Conservation (phyloP, 2,113 vertebrate genomes). For the Nerophis ophidion region DNA sequence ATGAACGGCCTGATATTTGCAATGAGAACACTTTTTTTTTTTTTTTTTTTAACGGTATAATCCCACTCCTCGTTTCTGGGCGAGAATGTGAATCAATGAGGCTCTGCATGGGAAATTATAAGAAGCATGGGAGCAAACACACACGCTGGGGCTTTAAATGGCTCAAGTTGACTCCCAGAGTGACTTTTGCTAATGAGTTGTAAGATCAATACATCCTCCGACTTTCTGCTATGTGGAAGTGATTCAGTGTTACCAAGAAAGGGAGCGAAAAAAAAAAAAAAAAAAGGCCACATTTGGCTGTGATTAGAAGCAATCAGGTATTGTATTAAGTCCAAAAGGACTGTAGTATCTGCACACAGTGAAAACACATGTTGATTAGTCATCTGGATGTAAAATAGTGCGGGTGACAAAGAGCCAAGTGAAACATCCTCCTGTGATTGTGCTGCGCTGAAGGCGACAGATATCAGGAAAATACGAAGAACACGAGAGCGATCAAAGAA, state of each 20-base stretch:
- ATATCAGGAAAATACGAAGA: neutral
- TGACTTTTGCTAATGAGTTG: conserved; percentile 18
- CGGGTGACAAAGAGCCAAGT: conserved; percentile 25
- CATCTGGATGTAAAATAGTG: conserved; percentile 1
- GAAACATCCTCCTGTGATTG: neutral
- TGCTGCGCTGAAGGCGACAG: neutral
- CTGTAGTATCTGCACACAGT: conserved; percentile 40
- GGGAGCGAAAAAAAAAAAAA: neutral
- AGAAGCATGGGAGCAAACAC: conserved; percentile 14
- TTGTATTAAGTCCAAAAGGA: conserved; percentile 53
- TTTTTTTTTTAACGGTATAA: conserved; percentile 50
- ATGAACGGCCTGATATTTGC: conserved; percentile 74
- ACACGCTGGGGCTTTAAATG: neutral
- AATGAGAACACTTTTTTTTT: conserved; percentile 45
- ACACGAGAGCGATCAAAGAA: too few species aligned
- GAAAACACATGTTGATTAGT: conserved; percentile 56
- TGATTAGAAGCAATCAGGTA: conserved; percentile 59
- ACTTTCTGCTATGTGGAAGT: conserved; percentile 17
- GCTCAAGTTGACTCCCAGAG: conserved; percentile 8
- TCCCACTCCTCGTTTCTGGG: conserved; percentile 55
- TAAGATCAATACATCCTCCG: conserved; percentile 14
- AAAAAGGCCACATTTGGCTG: conserved; percentile 45
- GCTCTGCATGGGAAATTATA: conserved; percentile 55
- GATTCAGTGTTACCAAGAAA: conserved; percentile 12
- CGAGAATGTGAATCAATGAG: conserved; percentile 65